Evolutionary conservation across 2,888 invertebrate genomes (phyloP).

Genomic region (Tetranychus piercei): DNA sequence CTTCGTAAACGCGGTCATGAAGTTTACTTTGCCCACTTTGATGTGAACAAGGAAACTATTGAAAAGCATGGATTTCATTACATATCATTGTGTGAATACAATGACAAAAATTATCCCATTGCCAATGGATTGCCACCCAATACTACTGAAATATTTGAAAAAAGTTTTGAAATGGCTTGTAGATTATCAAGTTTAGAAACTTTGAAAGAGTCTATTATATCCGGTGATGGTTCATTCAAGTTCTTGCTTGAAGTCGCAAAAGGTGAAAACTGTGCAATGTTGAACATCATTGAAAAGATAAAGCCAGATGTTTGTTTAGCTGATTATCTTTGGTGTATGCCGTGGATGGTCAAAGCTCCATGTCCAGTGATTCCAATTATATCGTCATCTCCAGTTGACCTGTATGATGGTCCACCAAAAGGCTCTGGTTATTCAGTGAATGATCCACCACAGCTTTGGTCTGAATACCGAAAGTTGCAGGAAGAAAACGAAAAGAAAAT

Average conservation of each 20-base stretch:
- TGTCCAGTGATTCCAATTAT: neutral
- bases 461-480: neutral
- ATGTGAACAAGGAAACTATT: too few relatives aligned
- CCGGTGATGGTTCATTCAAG: too few relatives aligned
- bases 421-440: conserved; percentile 1
- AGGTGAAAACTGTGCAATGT: neutral
- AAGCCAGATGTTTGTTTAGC: conserved; percentile 9
- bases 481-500: neutral
- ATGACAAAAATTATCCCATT: neutral
- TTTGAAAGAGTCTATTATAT: neutral
- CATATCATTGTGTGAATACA: neutral
- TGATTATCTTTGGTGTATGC: neutral
- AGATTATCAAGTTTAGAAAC: neutral
- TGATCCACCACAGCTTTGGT: neutral
- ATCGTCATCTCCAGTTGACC: neutral
- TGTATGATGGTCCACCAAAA: neutral
- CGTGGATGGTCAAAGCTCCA: conserved; percentile 3
- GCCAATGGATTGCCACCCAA: neutral
- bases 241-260: neutral
- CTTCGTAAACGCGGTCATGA: neutral
- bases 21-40: neutral
- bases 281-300: neutral
- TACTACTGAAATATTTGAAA: neutral
- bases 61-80: neutral
- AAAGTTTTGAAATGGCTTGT: neutral